Percentiles rank a stretch among this genome's conserved stretches.
Conservation (phyloP, 2,113 vertebrate species). For the Petrocephalus microphthalmus region DNA sequence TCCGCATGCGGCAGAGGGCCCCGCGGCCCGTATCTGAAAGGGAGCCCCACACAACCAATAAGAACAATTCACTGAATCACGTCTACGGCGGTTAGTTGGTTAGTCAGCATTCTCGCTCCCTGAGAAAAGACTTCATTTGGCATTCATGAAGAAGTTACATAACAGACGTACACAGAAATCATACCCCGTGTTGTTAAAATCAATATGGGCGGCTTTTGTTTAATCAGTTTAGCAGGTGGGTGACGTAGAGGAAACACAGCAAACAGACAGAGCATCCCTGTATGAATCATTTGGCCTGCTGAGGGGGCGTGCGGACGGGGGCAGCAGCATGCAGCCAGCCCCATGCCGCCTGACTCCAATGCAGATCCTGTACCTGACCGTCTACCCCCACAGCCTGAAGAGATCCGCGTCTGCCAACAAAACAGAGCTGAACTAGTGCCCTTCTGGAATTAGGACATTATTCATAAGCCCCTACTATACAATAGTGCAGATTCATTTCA, state of each 20-base stretch:
- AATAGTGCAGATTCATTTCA: too few relatives aligned
- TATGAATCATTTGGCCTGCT: conserved; percentile 15
- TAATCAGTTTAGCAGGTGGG: background rate
- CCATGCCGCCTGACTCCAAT: background rate
- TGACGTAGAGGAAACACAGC: background rate
- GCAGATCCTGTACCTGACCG: background rate
- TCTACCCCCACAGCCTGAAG: background rate
- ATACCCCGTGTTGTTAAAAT: background rate
- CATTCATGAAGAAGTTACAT: background rate
- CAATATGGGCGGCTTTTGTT: background rate
- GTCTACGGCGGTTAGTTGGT: background rate
- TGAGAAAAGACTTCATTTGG: background rate
- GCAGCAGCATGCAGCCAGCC: background rate
- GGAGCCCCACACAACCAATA: background rate
- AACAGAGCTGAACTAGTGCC: background rate
- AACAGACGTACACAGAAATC: background rate
- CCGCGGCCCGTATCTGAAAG: background rate
- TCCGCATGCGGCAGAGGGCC: background rate
- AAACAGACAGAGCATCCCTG: background rate
- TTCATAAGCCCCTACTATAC: background rate
- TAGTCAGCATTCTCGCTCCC: background rate
- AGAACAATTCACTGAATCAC: background rate
- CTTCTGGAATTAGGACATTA: background rate
- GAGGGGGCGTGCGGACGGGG: background rate
- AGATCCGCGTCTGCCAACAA: background rate